Base-by-base conservation (phyloP, 2,888 invertebrate species). In the Netelia melanura region DNA sequence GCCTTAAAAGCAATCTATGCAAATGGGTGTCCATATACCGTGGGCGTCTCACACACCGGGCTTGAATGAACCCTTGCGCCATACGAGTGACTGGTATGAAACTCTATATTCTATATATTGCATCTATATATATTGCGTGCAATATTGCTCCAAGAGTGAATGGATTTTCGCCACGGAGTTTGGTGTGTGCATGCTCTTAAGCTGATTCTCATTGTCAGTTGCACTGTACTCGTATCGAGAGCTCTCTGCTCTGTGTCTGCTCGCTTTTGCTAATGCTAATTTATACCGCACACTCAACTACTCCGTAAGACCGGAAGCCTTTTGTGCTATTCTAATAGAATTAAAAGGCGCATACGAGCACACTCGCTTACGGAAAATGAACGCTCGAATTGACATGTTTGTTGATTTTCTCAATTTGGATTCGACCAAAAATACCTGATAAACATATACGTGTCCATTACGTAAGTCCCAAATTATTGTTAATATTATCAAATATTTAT, bases 51-150 rank as follows among this genome's bases (percentile, higher is more conserved):
- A 83, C 86, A 85, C 86, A 87, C 87, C 87, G 61, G 80, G 86
- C 88, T 88, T 90, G 90, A 90, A 90, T 90, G 90, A 90, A 90
- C 90, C 90, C 89, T 90, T 90, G 90, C 89, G 89, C 90, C 90
- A 90, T 87, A 88, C 78, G 67, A 43, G 67, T 17, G 56, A 68
- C 61, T 11, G 23, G 64, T 30, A 43, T 67, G 43, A 61, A 61
- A 61, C 68, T 48, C 30, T 23, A 30, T 25, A 14, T 38, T 17
- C 30, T 14, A n/a, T 14, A n/a, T 25, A 11, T n/a, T n/a, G 11
- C n/a, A 38, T 52, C 56, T n/a, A 67, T 58, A 68, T 58, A 68
- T 61, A 38, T 21, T 17, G 58, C n/a, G 43, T 17, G 58, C 21
- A 38, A 43, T n/a, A 65, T 17, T 65, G 54, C 68, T n/a, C 65